phyloP scores from a whole-genome alignment of 2,888 invertebrate genomes.

The Suillia variegata region DNA sequence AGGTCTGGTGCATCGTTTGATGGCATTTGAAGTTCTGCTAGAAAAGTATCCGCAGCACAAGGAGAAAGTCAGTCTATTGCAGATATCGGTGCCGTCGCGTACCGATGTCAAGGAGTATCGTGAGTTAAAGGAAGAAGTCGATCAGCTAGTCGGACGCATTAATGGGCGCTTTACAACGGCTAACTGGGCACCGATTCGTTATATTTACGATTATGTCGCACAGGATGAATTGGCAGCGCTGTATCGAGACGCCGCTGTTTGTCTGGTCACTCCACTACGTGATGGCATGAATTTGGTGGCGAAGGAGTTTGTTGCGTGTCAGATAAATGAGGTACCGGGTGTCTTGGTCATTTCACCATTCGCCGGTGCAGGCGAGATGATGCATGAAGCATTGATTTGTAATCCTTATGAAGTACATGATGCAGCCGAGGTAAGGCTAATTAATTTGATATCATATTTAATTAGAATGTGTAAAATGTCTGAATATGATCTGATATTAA shows the following conservation, averaged over 20 bases:
- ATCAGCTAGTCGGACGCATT: constrained; percentile 82
- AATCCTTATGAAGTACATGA: constrained; percentile 89
- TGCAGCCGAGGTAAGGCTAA: constrained; percentile 85
- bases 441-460: no score
- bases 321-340: constrained; percentile 83
- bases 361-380: constrained; percentile 91
- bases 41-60: constrained; percentile 85
- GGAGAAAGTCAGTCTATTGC: constrained; percentile 79
- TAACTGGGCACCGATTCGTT: constrained; percentile 88
- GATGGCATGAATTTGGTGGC: constrained; percentile 94
- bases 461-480: no score
- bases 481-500: no score
- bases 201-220: constrained; percentile 86
- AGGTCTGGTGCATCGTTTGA: constrained; percentile 81
- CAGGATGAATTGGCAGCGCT: constrained; percentile 86
- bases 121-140: constrained; percentile 88
- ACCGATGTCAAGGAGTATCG: constrained; percentile 91
- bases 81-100: constrained; percentile 86
- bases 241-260: constrained; percentile 85
- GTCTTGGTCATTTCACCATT: constrained; percentile 89
- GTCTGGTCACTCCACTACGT: constrained; percentile 83
- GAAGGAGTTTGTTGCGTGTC: constrained; percentile 91
- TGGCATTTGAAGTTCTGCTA: constrained; percentile 81
- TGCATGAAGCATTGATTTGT: constrained; percentile 89
- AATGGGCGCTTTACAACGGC: constrained; percentile 89